Evolutionary conservation across 2,888 invertebrate genomes (phyloP), one percentile per base, ranked within the genome.

Genomic region (Drosophila melanocephala): DNA sequence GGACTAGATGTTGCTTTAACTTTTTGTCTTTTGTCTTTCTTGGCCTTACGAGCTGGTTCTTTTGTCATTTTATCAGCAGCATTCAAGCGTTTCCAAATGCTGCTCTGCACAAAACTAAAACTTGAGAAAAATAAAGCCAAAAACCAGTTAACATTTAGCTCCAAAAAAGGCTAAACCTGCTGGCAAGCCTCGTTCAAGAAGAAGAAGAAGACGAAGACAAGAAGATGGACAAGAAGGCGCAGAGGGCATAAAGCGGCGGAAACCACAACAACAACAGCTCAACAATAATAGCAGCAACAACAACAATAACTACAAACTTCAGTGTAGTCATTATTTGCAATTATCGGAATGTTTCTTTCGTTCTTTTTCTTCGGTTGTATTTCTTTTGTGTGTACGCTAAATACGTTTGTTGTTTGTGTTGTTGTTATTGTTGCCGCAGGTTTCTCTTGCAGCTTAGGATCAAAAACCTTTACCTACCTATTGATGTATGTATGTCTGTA

Each of bases 141-240:
- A 87, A 86, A 90, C 89, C 85, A 88, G 86, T 87, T 87, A 87
- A 86, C 89, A 90, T 87, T 90, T 86, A 86, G 69, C 77, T 81
- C 86, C 89, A 81, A 90, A 87, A 87, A 90, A 77, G 89, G 87
- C 84, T 72, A 74, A 86, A 73, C 61, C 66, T 62, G 68, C 62
- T 81, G 62, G 66, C 61, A 57, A 72, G 69, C 44, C 62, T 61
- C 57, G 79, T 72, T 50, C 47, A 62, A 63, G 77, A 59, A 52
- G 63, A 51, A 30, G 57, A 71, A 62, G 69, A 59, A 44, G 61
- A 3, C 16, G 77, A 58, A 42, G 47, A 58, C 51, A 58, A 37
- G 33, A 55, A 32, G 63, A 69, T 50, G 58, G 51, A 52, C 51
- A 56, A 33, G 33, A 58, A 37, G 32, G 56, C 59, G 65, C 42